Evolutionary conservation across 1,140 invertebrate species (phyloP).

Genomic region (Drosophila yakuba): DNA sequence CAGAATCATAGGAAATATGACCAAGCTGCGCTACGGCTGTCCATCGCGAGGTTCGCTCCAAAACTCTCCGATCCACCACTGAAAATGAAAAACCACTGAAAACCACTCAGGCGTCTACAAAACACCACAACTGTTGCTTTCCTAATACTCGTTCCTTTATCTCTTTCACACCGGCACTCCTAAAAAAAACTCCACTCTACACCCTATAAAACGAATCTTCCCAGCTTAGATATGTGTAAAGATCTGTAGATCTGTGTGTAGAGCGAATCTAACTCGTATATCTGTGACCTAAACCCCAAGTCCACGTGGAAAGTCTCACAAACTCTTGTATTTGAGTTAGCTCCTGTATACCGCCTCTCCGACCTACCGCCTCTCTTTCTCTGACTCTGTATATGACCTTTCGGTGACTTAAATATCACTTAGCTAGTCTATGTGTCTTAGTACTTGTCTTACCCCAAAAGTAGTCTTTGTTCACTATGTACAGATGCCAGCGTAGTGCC

Average conservation of each 20-base stretch:
- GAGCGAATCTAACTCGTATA: slow-evolving; percentile 21
- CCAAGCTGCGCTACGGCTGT: slow-evolving; percentile 74
- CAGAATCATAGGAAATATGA: slow-evolving; percentile 81
- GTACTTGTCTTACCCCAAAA: slow-evolving; percentile 30
- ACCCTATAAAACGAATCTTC: slow-evolving; percentile 8
- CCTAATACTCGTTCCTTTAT: slow-evolving; percentile 8
- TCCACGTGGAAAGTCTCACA: background rate
- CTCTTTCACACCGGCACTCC: slow-evolving; percentile 24
- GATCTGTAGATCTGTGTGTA: slow-evolving; percentile 22
- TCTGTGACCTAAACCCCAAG: slow-evolving; percentile 31
- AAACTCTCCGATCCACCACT: slow-evolving; percentile 23
- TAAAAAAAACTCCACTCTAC: slow-evolving; percentile 16
- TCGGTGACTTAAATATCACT: slow-evolving; percentile 27
- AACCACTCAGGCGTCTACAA: slow-evolving; percentile 29
- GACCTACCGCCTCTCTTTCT: slow-evolving; percentile 7
- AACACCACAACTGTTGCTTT: slow-evolving; percentile 17
- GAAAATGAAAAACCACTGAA: background rate
- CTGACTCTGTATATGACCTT: slow-evolving; percentile 26
- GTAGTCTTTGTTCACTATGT: slow-evolving; percentile 39
- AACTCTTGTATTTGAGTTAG: slow-evolving; percentile 31
- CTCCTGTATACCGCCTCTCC: slow-evolving; percentile 16
- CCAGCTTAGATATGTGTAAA: slow-evolving; percentile 32
- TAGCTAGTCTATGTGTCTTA: slow-evolving; percentile 46
- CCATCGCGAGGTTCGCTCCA: slow-evolving; percentile 77
- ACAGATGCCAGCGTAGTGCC: slow-evolving; percentile 1